Evolutionary conservation across 2,113 vertebrate species (phyloP), one percentile per base, ranked within the genome.

Genomic region (Grus americana): DNA sequence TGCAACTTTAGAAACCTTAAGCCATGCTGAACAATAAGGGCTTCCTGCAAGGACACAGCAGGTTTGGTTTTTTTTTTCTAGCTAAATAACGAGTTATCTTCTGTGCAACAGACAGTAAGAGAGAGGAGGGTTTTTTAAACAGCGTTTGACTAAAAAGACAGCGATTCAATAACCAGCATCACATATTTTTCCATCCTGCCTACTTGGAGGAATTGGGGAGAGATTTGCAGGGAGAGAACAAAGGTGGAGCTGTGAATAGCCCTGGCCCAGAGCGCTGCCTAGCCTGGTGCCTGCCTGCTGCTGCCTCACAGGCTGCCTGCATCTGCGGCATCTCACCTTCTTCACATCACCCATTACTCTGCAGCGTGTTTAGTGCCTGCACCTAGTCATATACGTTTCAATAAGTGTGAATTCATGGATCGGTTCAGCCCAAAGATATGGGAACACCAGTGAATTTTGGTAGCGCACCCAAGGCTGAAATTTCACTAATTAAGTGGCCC

Each of bases 381-480:
- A 70, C 52, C 8, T 29, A 24, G 34, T 59, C 3, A 0, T 6
- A 1, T 10, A 0, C 4, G 2, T 83, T 72, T 65, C 23, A 42
- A 44, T 13, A 32, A 11, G 40, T 4, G 2, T 29, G 36, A 74
- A 50, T 70, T 61, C 6, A 7, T 38, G 50, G 38, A 22, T 82
- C 16, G 4, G 15, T 50, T 85, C n/a, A 46, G 26, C 67, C 54
- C 62, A 57, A 44, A 61, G 49, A 50, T 21, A 13, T 0, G 8
- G 29, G 46, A 52, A 50, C 12, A 58, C 2, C 17, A 19, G 7
- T 54, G 44, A 65, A 47, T 87, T 80, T 68, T 86, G 49, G 26
- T 58, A 66, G 38, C 5, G 6, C 26, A 9, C 3, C 23, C 9
- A 38, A 27, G 70, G 52, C 50, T 80, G 76, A 24, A 5, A 14